A percentile compares a stretch with the other conserved stretches of the same genome.
Conservation (phyloP, 1,140 invertebrate genomes). For the Achroia grisella region DNA sequence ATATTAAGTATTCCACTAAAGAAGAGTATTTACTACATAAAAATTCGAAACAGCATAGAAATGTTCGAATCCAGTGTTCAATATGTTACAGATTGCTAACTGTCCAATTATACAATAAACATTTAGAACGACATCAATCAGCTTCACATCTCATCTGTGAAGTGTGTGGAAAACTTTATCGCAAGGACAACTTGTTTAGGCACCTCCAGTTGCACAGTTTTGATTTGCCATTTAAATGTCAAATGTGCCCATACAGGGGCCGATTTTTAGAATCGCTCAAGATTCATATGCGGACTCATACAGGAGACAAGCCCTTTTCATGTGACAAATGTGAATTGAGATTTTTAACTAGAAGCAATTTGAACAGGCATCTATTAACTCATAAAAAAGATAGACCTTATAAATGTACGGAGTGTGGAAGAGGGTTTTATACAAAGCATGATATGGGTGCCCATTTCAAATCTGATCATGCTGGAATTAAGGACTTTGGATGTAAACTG, state of each 20-base stretch:
- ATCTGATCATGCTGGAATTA: conserved; percentile 55
- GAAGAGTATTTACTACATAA: conserved; percentile 16
- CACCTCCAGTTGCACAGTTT: conserved; percentile 30
- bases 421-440: conserved; percentile 28
- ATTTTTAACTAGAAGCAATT: conserved; percentile 60
- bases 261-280: conserved; percentile 37
- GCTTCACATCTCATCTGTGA: conserved; percentile 32
- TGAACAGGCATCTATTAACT: conserved; percentile 51
- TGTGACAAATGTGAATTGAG: conserved; percentile 58
- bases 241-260: conserved; percentile 34
- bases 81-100: conserved; percentile 24
- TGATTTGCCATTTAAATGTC: conserved; percentile 30
- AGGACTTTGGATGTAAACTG: conserved; percentile 48
- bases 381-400: conserved; percentile 33
- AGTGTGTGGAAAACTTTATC: conserved; percentile 33
- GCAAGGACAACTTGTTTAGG: conserved; percentile 25
- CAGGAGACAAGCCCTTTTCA: conserved; percentile 57
- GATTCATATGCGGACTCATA: conserved; percentile 63
- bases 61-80: conserved; percentile 28
- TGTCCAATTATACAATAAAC: conserved; percentile 24
- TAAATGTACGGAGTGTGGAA: conserved; percentile 30
- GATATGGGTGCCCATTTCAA: conserved; percentile 39
- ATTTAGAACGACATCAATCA: conserved; percentile 24
- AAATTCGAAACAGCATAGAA: conserved; percentile 20
- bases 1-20: conserved; percentile 8